Evolutionary conservation across 2,888 invertebrate species (phyloP).

Genomic region (Cephus nigrinus): DNA sequence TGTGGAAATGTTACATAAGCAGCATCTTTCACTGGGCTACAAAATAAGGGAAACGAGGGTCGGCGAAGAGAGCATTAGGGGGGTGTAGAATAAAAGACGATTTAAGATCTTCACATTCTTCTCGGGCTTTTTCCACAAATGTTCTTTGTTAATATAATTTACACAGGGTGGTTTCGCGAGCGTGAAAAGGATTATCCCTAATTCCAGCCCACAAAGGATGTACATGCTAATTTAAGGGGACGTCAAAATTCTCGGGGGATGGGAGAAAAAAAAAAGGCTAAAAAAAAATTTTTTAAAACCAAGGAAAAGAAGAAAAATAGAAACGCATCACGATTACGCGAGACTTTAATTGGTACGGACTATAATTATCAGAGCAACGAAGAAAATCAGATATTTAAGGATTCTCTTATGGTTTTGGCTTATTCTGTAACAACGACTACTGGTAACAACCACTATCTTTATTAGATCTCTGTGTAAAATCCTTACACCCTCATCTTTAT

Average conservation of each 20-base stretch:
- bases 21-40: background rate
- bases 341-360: too few species aligned
- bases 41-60: background rate
- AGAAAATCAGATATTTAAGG: too few species aligned
- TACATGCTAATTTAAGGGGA: background rate
- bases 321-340: too few species aligned
- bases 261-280: background rate
- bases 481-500: too few species aligned
- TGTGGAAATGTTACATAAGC: background rate
- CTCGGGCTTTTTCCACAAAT: conserved; percentile 3
- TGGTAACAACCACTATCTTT: too few species aligned
- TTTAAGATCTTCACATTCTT: conserved; percentile 16
- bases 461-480: too few species aligned
- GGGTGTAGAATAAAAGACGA: conserved; percentile 11
- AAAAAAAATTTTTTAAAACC: too few species aligned
- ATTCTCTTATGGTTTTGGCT: too few species aligned
- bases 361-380: too few species aligned
- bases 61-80: conserved; percentile 11
- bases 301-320: background rate
- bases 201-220: background rate
- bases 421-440: too few species aligned
- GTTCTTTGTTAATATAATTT: conserved; percentile 15
- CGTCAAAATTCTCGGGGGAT: background rate
- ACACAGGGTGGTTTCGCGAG: background rate
- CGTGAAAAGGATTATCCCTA: conserved; percentile 2